Conservation (phyloP, 1,140 invertebrate genomes). For the Drosophila nasuta region DNA sequence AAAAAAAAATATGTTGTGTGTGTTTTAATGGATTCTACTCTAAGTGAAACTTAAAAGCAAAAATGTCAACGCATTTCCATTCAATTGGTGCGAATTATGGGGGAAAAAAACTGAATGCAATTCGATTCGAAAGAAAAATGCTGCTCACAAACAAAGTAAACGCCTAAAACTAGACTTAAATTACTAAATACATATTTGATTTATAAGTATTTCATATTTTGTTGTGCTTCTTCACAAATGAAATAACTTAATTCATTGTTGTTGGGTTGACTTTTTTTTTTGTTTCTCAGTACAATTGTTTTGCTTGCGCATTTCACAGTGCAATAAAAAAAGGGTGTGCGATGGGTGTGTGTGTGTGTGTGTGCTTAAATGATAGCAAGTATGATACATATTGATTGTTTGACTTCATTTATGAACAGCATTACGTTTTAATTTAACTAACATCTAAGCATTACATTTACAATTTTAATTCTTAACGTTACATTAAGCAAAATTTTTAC, state of each 20-base stretch:
- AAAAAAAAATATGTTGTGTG: slow-evolving; percentile 55
- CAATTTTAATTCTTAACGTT: background rate
- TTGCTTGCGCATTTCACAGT: slow-evolving; percentile 12
- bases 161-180: slow-evolving; percentile 33
- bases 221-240: slow-evolving; percentile 3
- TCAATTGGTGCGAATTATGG: slow-evolving; percentile 9
- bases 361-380: slow-evolving; percentile 27
- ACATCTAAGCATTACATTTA: background rate
- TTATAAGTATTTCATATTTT: slow-evolving; percentile 25
- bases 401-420: slow-evolving; percentile 63
- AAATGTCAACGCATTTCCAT: slow-evolving; percentile 5
- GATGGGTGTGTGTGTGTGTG: slow-evolving; percentile 9
- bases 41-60: slow-evolving; percentile 16
- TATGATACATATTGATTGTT: slow-evolving; percentile 34
- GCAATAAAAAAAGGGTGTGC: background rate
- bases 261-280: background rate
- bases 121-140: slow-evolving; percentile 25
- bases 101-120: slow-evolving; percentile 6
- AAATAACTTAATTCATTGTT: background rate
- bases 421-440: slow-evolving; percentile 19
- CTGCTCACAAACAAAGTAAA: slow-evolving; percentile 63
- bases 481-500: background rate
- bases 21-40: slow-evolving; percentile 2
- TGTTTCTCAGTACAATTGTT: slow-evolving; percentile 15
- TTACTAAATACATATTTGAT: slow-evolving; percentile 14